These are phyloP conservation scores for Myotis davidii DNA, from an alignment of 2,113 vertebrate species.

Conservation along the genomic window DNA sequence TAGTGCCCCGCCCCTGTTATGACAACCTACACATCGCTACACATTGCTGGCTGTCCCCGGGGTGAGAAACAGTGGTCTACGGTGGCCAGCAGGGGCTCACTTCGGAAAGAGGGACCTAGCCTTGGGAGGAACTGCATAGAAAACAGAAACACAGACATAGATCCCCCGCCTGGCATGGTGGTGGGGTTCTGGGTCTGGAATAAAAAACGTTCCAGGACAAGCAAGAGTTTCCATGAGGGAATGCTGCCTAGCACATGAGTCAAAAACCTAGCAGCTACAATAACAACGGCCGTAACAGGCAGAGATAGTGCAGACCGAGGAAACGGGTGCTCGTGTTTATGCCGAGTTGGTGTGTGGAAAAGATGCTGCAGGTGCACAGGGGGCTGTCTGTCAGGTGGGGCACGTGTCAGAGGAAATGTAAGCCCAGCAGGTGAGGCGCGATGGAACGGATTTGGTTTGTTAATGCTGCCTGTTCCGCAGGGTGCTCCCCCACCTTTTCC, in stretches of 20 bases:
- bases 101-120: background rate
- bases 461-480: background rate
- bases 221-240: constrained; percentile 56
- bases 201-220: constrained; percentile 60
- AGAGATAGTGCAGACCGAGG: constrained; percentile 35
- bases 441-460: constrained; percentile 35
- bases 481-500: background rate
- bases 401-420: constrained; percentile 70
- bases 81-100: background rate
- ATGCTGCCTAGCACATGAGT: background rate
- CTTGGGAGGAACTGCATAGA: background rate
- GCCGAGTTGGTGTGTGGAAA: constrained; percentile 23
- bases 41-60: background rate
- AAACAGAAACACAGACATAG: background rate
- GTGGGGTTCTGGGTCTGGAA: background rate
- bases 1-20: background rate
- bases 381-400: background rate
- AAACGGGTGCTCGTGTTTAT: background rate
- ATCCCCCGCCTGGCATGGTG: background rate
- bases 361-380: background rate
- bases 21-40: background rate
- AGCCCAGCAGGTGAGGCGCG: background rate
- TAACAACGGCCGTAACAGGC: background rate
- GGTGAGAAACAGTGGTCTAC: background rate
- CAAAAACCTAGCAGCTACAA: constrained; percentile 59